Evolutionary conservation across 2,797 vertebrate species (phyloP), one percentile per base, ranked within the genome.

Genomic region (Heteromormyrus szaboi): DNA sequence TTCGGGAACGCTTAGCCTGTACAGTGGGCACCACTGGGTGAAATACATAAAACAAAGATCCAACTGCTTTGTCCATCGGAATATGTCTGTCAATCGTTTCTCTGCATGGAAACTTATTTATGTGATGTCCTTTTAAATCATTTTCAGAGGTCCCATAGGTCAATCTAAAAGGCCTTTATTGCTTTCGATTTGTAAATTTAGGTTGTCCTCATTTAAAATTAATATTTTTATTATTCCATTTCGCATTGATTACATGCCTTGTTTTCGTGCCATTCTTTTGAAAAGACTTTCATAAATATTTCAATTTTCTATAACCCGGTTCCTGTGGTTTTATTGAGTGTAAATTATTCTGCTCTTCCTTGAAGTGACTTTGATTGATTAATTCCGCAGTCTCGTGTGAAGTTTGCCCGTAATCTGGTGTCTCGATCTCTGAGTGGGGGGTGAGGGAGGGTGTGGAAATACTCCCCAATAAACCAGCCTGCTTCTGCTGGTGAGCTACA

Each of bases 351-450:
- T 2, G 17, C 37, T 79, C 41, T 79, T 79, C 72, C 72, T 79
- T 79, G 72, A 79, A 79, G 72, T 79, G 72, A 79, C 72, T 79
- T 79, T 79, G 72, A 79, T 79, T 79, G 72, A 79, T 79, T 79
- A 79, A 79, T 79, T 79, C 72, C 2, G 37, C 72, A 46, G 72
- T 44, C 72, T 79, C 7, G 41, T 79, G 72, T 79, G 72, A 79
- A 79, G 72, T 79, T 79, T 44, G 41, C 37, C 72, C 37, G 17
- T 79, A 44, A 79, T 79, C 72, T 44, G 41, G 65, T 72, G 65
- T 33, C 65, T 72, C 65, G 72, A 79, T 79, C 72, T 79, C 72
- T 79, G 72, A 76, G 72, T 41, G 72, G 72, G 14, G 5, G 72
- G 72, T 1, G 72, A 7, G 72, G 37, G 72, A 0, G 41, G 72